Evolutionary conservation across 2,113 vertebrate species (phyloP).

Genomic region (Carettochelys insculpta): DNA sequence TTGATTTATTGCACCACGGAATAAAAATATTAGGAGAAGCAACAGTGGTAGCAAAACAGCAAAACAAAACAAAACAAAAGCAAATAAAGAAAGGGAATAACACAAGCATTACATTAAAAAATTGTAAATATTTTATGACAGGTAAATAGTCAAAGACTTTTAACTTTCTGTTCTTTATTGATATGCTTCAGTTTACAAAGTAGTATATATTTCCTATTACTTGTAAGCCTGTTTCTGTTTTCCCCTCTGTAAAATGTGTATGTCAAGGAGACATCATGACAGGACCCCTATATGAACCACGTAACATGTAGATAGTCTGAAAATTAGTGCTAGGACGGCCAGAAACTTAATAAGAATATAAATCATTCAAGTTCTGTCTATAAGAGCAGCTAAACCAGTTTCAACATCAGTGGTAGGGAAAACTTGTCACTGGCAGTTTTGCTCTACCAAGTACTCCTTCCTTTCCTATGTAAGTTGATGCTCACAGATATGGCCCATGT

Average conservation of each 20-base stretch:
- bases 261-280: not conserved
- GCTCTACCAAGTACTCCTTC: not conserved
- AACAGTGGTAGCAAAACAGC: constrained; percentile 30
- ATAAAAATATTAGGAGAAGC: constrained; percentile 6
- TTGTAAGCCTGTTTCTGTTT: not conserved
- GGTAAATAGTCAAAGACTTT: not conserved
- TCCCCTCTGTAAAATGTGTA: not conserved
- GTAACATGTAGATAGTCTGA: not conserved
- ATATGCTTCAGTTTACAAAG: not conserved
- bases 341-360: not conserved
- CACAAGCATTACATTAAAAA: not conserved
- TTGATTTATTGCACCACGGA: constrained; percentile 72
- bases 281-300: not conserved
- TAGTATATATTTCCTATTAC: not conserved
- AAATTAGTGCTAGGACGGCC: not conserved
- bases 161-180: not conserved
- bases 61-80: constrained; percentile 56
- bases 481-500: not conserved
- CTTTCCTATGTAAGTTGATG: not conserved
- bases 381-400: not conserved
- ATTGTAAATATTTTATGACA: not conserved
- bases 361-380: not conserved
- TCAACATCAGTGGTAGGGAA: not conserved
- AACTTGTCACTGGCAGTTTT: not conserved
- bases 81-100: constrained; percentile 8